Conservation (phyloP, 2,113 vertebrate genomes). For the Bubalus kerabau region DNA sequence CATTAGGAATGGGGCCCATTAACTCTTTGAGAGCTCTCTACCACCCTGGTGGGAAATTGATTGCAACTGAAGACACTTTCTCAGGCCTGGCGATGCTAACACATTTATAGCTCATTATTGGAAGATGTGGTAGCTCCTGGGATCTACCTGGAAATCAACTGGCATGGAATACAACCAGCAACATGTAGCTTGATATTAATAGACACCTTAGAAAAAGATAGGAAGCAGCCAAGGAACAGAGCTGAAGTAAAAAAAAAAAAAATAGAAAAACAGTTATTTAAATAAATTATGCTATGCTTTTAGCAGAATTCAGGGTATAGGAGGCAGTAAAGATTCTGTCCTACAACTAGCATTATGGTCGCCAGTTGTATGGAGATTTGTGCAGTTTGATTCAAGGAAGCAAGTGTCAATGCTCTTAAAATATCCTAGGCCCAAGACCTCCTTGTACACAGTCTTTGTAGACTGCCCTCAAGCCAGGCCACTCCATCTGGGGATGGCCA, state of each 20-base stretch:
- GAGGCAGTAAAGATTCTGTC: background rate
- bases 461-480: background rate
- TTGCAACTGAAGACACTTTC: conserved; percentile 25
- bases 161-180: background rate
- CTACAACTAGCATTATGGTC: background rate
- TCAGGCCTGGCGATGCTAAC: background rate
- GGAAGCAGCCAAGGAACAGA: background rate
- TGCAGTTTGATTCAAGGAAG: background rate
- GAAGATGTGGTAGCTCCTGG: background rate
- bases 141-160: background rate
- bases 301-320: background rate
- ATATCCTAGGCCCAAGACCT: background rate
- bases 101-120: background rate
- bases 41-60: conserved; percentile 35
- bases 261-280: background rate
- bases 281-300: background rate
- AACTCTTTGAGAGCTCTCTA: conserved; percentile 57
- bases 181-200: background rate
- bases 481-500: background rate
- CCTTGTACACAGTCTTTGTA: background rate
- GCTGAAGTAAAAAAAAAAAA: background rate
- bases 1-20: conserved; percentile 42
- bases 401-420: background rate
- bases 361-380: background rate
- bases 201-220: background rate